A percentile compares a stretch with the other conserved stretches of the same genome.
phyloP scores from a whole-genome alignment of 2,113 vertebrate genomes.

The Dinomys branickii region DNA sequence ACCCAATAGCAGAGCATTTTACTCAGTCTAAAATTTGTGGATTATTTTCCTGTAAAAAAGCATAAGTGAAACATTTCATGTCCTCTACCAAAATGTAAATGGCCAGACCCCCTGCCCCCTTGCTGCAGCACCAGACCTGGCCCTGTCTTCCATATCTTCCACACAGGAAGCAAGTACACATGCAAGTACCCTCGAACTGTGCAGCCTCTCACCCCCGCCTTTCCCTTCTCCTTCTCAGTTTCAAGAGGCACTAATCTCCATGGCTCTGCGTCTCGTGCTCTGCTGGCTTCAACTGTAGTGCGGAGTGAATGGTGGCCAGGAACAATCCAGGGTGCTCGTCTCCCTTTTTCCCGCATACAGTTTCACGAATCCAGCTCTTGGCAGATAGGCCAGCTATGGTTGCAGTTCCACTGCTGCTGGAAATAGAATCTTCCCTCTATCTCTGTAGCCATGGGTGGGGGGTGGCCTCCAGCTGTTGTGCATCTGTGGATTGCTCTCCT shows the following conservation, averaged over 20 bases:
- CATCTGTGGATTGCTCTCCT: background rate
- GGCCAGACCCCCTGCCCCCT: background rate
- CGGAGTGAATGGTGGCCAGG: background rate
- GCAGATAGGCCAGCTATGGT: background rate
- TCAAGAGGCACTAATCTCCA: background rate
- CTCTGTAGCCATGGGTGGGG: background rate
- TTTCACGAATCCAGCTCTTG: background rate
- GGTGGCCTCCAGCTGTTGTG: background rate
- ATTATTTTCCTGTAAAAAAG: slow-evolving; percentile 4
- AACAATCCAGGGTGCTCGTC: background rate
- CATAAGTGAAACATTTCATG: background rate
- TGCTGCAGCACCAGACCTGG: background rate
- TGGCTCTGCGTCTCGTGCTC: background rate
- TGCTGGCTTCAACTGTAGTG: background rate
- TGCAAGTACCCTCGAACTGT: background rate
- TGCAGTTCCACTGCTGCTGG: background rate
- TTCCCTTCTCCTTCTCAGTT: background rate
- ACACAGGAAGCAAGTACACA: background rate
- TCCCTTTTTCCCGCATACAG: background rate
- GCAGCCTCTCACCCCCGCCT: background rate
- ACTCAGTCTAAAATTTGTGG: background rate
- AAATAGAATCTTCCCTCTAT: background rate
- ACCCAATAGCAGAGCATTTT: background rate
- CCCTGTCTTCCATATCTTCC: too few relatives aligned
- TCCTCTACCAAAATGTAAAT: slow-evolving; percentile 14